These are phyloP conservation scores for Hylaea fasciaria DNA, from an alignment of 2,888 invertebrate species.

Conservation along the genomic window DNA sequence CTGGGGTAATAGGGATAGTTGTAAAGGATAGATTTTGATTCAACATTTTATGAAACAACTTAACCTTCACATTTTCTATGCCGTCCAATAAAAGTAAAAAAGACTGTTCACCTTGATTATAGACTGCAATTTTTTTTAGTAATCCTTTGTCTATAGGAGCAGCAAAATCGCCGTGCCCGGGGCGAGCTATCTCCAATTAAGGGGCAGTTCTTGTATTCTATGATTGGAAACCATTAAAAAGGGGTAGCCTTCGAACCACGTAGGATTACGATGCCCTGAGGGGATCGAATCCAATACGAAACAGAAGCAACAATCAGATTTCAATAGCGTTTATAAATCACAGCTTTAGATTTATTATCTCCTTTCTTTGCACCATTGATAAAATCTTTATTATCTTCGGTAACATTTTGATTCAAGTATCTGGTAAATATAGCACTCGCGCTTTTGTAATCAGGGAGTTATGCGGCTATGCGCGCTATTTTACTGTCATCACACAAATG, in stretches of 20 bases:
- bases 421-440: constrained; percentile 5
- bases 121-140: constrained; percentile 29
- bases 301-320: constrained; percentile 65
- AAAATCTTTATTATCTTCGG: constrained; percentile 10
- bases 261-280: constrained; percentile 57
- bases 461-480: constrained; percentile 23
- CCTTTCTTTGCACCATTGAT: constrained; percentile 3
- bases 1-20: neutral
- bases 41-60: constrained; percentile 4
- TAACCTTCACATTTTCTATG: constrained; percentile 8
- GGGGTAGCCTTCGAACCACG: constrained; percentile 56
- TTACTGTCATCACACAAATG: constrained; percentile 31
- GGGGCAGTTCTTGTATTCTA: constrained; percentile 71
- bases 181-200: constrained; percentile 75
- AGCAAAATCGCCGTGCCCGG: constrained; percentile 50
- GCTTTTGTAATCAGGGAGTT: constrained; percentile 4
- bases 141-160: constrained; percentile 31
- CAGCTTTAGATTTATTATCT: constrained; percentile 15
- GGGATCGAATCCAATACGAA: constrained; percentile 62
- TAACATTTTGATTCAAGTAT: constrained; percentile 2
- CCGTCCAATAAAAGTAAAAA: constrained; percentile 17
- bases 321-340: constrained; percentile 52
- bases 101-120: constrained; percentile 25
- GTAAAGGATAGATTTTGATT: neutral
- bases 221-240: constrained; percentile 72